Percentiles rank a stretch among this genome's conserved stretches.
phyloP scores from a whole-genome alignment of 1,140 invertebrate species.

The Nasonia vitripennis region DNA sequence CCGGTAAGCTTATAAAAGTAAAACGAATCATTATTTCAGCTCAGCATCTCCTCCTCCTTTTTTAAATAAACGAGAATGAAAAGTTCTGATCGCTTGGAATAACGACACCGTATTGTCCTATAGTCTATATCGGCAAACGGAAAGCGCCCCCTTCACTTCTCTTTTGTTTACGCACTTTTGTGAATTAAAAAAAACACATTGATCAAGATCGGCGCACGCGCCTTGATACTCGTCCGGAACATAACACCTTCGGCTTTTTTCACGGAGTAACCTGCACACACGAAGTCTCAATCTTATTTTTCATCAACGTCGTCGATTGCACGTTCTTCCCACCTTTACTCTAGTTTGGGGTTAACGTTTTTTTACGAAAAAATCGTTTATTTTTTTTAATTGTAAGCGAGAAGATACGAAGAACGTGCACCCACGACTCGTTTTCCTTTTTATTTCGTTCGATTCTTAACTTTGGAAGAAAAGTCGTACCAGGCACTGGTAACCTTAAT shows the following conservation, averaged over 20 bases:
- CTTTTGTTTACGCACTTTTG: slow-evolving; percentile 43
- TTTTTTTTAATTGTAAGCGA: slow-evolving; percentile 46
- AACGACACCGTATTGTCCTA: slow-evolving; percentile 59
- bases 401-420: slow-evolving; percentile 49
- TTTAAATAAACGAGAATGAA: slow-evolving; percentile 49
- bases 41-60: slow-evolving; percentile 13
- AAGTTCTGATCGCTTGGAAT: slow-evolving; percentile 56
- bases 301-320: neutral
- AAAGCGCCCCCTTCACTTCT: slow-evolving; percentile 36
- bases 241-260: slow-evolving; percentile 50
- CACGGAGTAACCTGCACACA: slow-evolving; percentile 51
- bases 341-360: slow-evolving; percentile 48
- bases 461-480: slow-evolving; percentile 51
- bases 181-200: slow-evolving; percentile 51
- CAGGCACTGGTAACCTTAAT: slow-evolving; percentile 53
- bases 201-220: slow-evolving; percentile 50
- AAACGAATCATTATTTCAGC: slow-evolving; percentile 57
- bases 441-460: slow-evolving; percentile 26
- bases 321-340: slow-evolving; percentile 48
- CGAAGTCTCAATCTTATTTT: slow-evolving; percentile 42
- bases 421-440: slow-evolving; percentile 19
- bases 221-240: slow-evolving; percentile 55
- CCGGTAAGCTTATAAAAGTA: slow-evolving; percentile 61
- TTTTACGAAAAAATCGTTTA: slow-evolving; percentile 28
- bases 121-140: slow-evolving; percentile 58